Conservation (phyloP, 2,113 vertebrate species). For the Pedionomus torquatus region DNA sequence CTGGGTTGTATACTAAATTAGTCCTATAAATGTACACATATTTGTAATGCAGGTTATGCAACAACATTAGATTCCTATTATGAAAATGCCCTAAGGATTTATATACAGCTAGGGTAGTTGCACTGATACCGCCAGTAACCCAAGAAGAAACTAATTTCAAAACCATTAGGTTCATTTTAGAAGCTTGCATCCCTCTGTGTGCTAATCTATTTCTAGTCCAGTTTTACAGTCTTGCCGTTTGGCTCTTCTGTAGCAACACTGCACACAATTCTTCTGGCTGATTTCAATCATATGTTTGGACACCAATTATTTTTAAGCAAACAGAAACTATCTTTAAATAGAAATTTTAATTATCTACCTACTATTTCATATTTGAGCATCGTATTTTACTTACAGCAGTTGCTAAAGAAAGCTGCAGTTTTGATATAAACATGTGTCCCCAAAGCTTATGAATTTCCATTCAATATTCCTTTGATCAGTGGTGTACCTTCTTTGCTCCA, state of each 20-base stretch:
- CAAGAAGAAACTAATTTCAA: not conserved
- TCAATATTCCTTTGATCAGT: not conserved
- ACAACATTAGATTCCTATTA: not conserved
- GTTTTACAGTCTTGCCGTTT: not conserved
- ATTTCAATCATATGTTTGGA: not conserved
- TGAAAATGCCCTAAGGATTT: not conserved
- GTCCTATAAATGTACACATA: fast-evolving
- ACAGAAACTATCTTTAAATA: not conserved
- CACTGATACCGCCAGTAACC: not conserved
- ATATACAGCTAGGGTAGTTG: not conserved
- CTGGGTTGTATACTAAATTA: not conserved
- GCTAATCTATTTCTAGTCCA: not conserved
- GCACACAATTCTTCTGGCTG: not conserved
- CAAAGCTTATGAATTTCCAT: not conserved
- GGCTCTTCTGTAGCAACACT: not conserved
- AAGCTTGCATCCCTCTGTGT: not conserved
- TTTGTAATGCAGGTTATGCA: not conserved
- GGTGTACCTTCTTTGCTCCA: not conserved
- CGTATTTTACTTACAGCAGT: not conserved
- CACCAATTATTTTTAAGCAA: not conserved
- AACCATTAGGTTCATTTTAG: not conserved
- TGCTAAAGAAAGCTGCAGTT: not conserved
- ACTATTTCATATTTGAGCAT: not conserved
- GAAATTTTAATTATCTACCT: not conserved
- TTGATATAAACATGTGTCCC: not conserved